A percentile compares a stretch with the other conserved stretches of the same genome.
Evolutionary conservation across 2,888 invertebrate genomes (phyloP).

Genomic region (Strigamia crassipes): DNA sequence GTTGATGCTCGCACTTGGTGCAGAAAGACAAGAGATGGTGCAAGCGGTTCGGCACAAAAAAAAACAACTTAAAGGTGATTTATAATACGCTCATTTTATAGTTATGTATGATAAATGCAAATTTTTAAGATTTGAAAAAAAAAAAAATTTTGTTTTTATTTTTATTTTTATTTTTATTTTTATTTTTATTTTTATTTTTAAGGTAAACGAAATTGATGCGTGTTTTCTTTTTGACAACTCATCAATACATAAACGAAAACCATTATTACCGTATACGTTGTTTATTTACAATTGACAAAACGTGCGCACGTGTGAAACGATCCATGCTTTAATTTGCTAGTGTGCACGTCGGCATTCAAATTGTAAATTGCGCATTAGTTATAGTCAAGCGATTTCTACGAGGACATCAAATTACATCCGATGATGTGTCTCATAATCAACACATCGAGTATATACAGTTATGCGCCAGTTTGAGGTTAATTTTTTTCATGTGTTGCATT

Average conservation of each 20-base stretch:
- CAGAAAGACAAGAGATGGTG: too few relatives aligned
- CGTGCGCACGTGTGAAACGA: constrained; percentile 11
- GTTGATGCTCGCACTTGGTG: background rate
- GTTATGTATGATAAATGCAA: too few relatives aligned
- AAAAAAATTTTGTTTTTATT: too few relatives aligned
- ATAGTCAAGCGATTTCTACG: background rate
- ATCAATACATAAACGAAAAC: background rate
- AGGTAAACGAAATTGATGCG: background rate
- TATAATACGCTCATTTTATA: too few relatives aligned
- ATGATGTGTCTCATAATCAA: background rate
- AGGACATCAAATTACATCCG: background rate
- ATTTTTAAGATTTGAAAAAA: too few relatives aligned
- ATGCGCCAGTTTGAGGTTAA: background rate
- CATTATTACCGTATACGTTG: background rate
- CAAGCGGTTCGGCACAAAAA: too few relatives aligned
- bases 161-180: too few relatives aligned
- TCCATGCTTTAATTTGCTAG: background rate
- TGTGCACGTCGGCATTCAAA: background rate
- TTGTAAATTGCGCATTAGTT: constrained; percentile 12
- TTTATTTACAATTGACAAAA: constrained; percentile 21
- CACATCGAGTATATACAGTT: background rate
- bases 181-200: too few relatives aligned
- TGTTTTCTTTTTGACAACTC: background rate
- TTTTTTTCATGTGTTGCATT: background rate
- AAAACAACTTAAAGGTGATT: too few relatives aligned